A percentile compares a stretch with the other conserved stretches of the same genome.
phyloP scores from a whole-genome alignment of 1,140 invertebrate genomes.

The Drosophila oshimai region DNA sequence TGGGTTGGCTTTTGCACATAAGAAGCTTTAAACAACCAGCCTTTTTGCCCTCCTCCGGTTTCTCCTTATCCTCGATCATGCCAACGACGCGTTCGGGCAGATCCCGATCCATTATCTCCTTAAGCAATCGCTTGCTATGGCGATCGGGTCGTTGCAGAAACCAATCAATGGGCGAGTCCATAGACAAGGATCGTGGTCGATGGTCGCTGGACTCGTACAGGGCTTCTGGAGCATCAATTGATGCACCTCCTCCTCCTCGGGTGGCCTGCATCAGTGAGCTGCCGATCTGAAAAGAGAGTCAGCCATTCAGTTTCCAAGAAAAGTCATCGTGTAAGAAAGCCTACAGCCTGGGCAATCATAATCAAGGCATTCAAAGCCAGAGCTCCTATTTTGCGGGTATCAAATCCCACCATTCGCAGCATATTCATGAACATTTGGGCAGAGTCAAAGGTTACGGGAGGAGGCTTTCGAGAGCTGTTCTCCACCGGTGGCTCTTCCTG shows the following conservation, averaged over 20 bases:
- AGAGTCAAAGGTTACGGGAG: slow-evolving; percentile 25
- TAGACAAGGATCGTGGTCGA: slow-evolving; percentile 51
- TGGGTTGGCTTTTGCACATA: slow-evolving; percentile 89
- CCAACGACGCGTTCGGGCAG: slow-evolving; percentile 84
- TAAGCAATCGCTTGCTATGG: slow-evolving; percentile 84
- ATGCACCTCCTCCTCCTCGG: not conserved
- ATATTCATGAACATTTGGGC: slow-evolving; percentile 85
- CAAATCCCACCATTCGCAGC: slow-evolving; percentile 88
- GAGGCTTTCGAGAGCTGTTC: not conserved
- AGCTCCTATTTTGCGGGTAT: slow-evolving; percentile 89
- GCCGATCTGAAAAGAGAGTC: slow-evolving; percentile 49
- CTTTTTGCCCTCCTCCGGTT: slow-evolving; percentile 67
- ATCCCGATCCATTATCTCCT: slow-evolving; percentile 85
- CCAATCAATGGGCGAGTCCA: slow-evolving; percentile 83
- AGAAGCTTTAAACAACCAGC: slow-evolving; percentile 88
- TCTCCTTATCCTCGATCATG: slow-evolving; percentile 85
- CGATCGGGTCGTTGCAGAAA: slow-evolving; percentile 83
- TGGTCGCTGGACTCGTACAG: slow-evolving; percentile 55
- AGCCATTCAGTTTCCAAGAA: not conserved
- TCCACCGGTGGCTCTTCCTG: slow-evolving; percentile 54
- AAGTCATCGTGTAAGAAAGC: slow-evolving; percentile 58
- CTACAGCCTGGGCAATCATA: slow-evolving; percentile 92
- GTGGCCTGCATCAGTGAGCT: slow-evolving; percentile 59
- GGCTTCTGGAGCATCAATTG: slow-evolving; percentile 50
- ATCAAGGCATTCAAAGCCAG: slow-evolving; percentile 91